These are phyloP conservation scores for Eulemur macaco DNA, from an alignment of 2,113 vertebrate genomes.

Conservation along the genomic window DNA sequence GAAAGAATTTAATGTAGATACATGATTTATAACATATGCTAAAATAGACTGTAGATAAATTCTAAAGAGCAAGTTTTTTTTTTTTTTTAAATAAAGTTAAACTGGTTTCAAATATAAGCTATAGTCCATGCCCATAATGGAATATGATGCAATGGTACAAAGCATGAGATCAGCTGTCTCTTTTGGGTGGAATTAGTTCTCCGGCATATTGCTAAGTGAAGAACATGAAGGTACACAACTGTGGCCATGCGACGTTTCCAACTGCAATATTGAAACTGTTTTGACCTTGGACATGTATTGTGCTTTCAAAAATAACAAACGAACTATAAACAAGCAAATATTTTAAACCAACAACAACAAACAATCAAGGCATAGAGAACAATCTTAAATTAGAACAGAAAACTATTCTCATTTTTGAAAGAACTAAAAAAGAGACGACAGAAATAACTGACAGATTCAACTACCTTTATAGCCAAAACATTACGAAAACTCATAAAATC, in stretches of 20 bases:
- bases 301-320: neutral
- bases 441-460: neutral
- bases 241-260: neutral
- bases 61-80: neutral
- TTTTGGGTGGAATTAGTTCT: neutral
- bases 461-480: neutral
- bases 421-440: neutral
- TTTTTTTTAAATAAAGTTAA: constrained; percentile 37
- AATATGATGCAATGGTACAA: neutral
- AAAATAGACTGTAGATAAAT: neutral
- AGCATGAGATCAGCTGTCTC: neutral
- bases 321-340: neutral
- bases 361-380: neutral
- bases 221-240: neutral
- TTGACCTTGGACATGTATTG: neutral
- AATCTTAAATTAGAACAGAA: neutral
- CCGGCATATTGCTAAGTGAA: neutral
- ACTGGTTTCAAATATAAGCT: neutral
- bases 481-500: neutral
- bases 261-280: neutral
- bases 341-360: neutral
- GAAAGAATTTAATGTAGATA: constrained; percentile 22
- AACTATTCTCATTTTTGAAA: neutral
- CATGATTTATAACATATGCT: neutral
- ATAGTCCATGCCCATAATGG: neutral